phyloP scores from a whole-genome alignment of 2,888 invertebrate genomes.

The Desoria tigrina region DNA sequence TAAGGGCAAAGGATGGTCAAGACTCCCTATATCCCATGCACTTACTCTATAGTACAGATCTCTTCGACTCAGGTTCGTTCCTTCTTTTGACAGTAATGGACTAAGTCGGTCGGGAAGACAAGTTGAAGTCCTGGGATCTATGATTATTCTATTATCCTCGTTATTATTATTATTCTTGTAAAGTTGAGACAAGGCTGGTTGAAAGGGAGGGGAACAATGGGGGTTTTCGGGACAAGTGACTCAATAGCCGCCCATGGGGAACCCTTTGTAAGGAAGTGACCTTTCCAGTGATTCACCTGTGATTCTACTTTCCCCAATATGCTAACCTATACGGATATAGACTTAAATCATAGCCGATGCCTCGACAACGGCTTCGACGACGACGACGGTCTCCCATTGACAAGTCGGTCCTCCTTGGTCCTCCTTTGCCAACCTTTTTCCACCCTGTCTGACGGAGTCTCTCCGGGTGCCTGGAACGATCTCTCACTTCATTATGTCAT shows the following conservation, averaged over 20 bases:
- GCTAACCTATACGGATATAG: slow-evolving; percentile 7
- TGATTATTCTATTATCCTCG: too few relatives aligned
- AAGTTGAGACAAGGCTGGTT: too few relatives aligned
- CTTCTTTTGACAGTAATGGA: too few relatives aligned
- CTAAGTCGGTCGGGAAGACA: too few relatives aligned
- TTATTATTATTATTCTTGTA: too few relatives aligned
- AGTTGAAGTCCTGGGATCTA: too few relatives aligned
- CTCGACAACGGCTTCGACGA: slow-evolving; percentile 51
- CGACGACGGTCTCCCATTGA: slow-evolving; percentile 37
- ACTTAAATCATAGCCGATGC: slow-evolving; percentile 11
- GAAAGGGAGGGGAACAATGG: slow-evolving; percentile 18
- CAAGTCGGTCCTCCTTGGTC: slow-evolving; percentile 48
- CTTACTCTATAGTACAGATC: slow-evolving; percentile 9
- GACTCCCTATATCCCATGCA: slow-evolving; percentile 1
- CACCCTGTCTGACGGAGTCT: slow-evolving; percentile 48
- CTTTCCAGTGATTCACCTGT: slow-evolving; percentile 19
- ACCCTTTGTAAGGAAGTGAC: background rate
- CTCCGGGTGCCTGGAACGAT: slow-evolving; percentile 43
- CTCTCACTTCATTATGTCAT: slow-evolving; percentile 41
- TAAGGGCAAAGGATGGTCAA: slow-evolving; percentile 25
- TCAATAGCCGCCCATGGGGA: slow-evolving; percentile 8
- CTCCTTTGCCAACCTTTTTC: slow-evolving; percentile 53
- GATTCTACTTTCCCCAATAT: background rate
- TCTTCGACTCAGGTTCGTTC: slow-evolving; percentile 4
- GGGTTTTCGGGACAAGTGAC: slow-evolving; percentile 12